Evolutionary conservation across 2,888 invertebrate species (phyloP).

Genomic region (Gymnoscelis rufifasciata): DNA sequence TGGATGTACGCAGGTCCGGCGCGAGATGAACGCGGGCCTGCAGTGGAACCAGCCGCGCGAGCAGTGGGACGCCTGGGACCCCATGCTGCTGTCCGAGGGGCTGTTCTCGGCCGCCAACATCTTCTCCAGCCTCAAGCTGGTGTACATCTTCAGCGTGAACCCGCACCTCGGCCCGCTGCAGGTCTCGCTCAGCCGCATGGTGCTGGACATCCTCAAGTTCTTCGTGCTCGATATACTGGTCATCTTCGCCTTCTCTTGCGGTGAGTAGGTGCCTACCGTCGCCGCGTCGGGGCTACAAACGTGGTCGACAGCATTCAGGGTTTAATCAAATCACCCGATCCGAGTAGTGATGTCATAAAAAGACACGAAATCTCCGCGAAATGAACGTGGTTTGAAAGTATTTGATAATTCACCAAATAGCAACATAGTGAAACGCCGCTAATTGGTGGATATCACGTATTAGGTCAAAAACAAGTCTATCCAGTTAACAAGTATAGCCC

Average conservation of each 20-base stretch:
- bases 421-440: too few species aligned
- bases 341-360: too few species aligned
- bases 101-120: conserved; percentile 99
- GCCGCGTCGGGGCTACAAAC: too few species aligned
- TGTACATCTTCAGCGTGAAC: conserved; percentile 98
- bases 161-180: conserved; percentile 97
- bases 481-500: too few species aligned
- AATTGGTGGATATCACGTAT: too few species aligned
- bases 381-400: too few species aligned
- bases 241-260: conserved; percentile 97
- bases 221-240: conserved; percentile 95
- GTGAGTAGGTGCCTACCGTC: too few species aligned
- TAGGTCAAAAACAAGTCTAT: too few species aligned
- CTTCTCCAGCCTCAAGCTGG: conserved; percentile 94
- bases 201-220: conserved; percentile 97
- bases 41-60: conserved; percentile 87
- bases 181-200: conserved; percentile 96
- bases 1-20: conserved; percentile 80
- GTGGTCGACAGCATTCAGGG: too few species aligned
- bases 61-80: conserved; percentile 99
- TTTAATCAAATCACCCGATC: too few species aligned
- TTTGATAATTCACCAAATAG: too few species aligned
- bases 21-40: conserved; percentile 81
- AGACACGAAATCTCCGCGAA: too few species aligned
- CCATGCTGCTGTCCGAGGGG: conserved; percentile 96